Percentiles rank a stretch among this genome's conserved stretches.
These are phyloP conservation scores for Steatocranus sp. DNA, from an alignment of 2,797 vertebrate genomes.

Conservation along the genomic window DNA sequence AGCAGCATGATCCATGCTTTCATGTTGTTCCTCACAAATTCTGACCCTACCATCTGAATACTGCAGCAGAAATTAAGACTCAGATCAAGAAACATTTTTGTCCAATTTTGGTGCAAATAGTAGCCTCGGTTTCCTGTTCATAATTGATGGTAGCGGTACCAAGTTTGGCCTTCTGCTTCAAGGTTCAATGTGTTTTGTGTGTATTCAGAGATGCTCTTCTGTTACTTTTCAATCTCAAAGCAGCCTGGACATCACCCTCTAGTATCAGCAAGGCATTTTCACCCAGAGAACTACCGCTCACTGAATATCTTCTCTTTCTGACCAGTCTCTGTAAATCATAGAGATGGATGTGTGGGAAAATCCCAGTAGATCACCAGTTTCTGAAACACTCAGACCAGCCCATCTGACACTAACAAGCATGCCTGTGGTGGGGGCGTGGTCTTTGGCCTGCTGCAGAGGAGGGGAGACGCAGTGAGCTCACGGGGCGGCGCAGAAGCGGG, in stretches of 20 bases:
- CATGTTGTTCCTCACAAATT: neutral
- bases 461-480: neutral
- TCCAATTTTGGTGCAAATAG: neutral
- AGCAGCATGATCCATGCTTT: neutral
- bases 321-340: neutral
- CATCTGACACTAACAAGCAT: neutral
- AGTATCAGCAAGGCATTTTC: neutral
- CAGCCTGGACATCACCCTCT: neutral
- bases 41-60: neutral
- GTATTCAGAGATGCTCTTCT: neutral
- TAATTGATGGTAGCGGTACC: neutral
- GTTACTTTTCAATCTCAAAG: neutral
- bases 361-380: neutral
- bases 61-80: neutral
- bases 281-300: rapidly evolving
- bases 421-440: rapidly evolving
- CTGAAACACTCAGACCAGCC: neutral
- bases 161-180: neutral
- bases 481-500: rapidly evolving
- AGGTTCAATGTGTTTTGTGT: neutral
- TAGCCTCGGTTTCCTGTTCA: neutral
- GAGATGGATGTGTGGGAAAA: neutral
- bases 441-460: neutral
- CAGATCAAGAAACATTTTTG: rapidly evolving
- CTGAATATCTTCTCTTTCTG: neutral